Evolutionary conservation across 2,888 invertebrate species (phyloP), one percentile per base, ranked within the genome.

Genomic region (Rhaphigaster nebulosa): DNA sequence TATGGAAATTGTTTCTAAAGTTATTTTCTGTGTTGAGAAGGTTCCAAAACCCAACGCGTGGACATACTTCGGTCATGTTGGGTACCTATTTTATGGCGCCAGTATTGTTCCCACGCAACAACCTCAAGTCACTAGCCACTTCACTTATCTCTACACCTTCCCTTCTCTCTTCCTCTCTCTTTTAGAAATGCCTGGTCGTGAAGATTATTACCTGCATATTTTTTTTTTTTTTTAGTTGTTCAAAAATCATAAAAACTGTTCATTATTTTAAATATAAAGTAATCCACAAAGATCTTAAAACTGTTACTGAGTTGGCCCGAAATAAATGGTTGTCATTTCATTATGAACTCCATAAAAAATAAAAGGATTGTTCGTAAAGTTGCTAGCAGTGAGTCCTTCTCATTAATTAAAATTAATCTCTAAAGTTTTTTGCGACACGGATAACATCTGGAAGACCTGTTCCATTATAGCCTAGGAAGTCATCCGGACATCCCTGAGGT

Each of bases 91-190:
- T 60, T 60, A 60, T 3, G 60, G 60, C 60, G 60, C 60, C 60
- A n/a, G 60, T n/a, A 60, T 60, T 60, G 60, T 60, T 60, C 60
- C 60, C 60, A 60, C 60, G 60, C 60, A 60, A n/a, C n/a, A n/a
- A n/a, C n/a, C n/a, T 60, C 60, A 60, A n/a, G 54, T 54, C 54
- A 54, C 54, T 23, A 54, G 23, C 23, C 54, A 54, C 54, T 54
- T 60, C 60, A 60, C 60, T 60, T n/a, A n/a, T 60, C 60, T 60
- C 60, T n/a, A n/a, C n/a, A 60, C 60, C n/a, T 60, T n/a, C 60
- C 60, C n/a, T 60, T n/a, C 60, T n/a, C 60, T 60, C 26, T 60
- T 5, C 60, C n/a, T 60, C n/a, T 60, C n/a, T 60, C 60, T 60
- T 60, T 60, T 60, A 60, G n/a, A 8, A 60, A 1, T 60, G 0